These are phyloP conservation scores for Tonatia bakeri DNA, from an alignment of 2,113 vertebrate species.

Conservation along the genomic window DNA sequence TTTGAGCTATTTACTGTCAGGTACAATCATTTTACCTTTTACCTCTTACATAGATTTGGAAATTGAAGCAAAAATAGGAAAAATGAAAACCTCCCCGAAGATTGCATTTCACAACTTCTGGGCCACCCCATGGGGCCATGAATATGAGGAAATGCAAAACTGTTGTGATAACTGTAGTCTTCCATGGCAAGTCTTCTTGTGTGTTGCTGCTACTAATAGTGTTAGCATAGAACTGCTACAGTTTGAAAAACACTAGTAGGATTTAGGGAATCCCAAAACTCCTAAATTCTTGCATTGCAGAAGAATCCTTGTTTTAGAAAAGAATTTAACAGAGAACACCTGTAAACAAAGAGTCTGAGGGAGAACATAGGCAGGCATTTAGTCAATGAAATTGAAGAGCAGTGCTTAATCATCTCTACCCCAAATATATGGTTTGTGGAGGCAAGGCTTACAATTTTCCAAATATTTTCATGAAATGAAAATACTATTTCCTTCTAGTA, in stretches of 20 bases:
- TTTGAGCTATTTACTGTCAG: background rate
- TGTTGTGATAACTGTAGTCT: background rate
- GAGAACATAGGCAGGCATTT: background rate
- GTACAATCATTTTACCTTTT: background rate
- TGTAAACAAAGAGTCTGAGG: background rate
- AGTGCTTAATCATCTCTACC: background rate
- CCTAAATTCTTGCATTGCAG: background rate
- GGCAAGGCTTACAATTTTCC: background rate
- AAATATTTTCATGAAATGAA: slow-evolving; percentile 29
- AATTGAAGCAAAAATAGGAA: background rate
- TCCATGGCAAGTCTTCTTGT: background rate
- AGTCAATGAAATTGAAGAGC: background rate
- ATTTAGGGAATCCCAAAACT: background rate
- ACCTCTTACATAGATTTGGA: background rate
- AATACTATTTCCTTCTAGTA: slow-evolving; percentile 31
- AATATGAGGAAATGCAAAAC: background rate
- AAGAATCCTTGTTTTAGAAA: background rate
- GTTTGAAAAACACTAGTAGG: background rate
- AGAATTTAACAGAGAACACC: background rate
- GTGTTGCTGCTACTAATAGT: background rate
- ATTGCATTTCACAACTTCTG: background rate
- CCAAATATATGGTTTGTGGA: background rate
- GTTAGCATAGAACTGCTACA: background rate
- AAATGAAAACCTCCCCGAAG: background rate
- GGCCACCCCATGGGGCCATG: rapidly evolving